Evolutionary conservation across 2,888 invertebrate species (phyloP).

Genomic region (Aphidius colemani): DNA sequence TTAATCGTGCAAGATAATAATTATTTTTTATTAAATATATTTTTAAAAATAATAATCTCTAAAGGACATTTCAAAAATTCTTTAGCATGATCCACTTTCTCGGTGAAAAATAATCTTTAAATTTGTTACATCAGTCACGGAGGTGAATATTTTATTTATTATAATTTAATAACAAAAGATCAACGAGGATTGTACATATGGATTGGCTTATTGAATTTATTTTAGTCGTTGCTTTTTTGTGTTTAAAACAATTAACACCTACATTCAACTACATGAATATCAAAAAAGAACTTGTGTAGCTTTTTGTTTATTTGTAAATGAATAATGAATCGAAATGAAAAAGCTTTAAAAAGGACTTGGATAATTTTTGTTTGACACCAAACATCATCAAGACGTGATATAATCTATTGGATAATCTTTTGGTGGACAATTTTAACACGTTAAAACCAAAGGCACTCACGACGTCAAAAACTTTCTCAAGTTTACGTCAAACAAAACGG

Average conservation of each 20-base stretch:
- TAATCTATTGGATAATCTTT: neutral
- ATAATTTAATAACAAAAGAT: neutral
- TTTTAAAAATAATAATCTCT: neutral
- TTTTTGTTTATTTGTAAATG: neutral
- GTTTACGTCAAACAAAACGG: slow-evolving; percentile 3
- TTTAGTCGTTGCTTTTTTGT: no score
- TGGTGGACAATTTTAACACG: neutral
- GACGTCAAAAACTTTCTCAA: slow-evolving; percentile 36
- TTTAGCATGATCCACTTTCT: slow-evolving; percentile 21
- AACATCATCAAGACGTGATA: slow-evolving; percentile 2
- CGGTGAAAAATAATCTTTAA: slow-evolving; percentile 6
- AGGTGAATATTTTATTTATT: neutral
- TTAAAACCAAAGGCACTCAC: slow-evolving; percentile 27
- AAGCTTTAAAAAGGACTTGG: no score
- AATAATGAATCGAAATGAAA: no score
- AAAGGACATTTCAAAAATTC: slow-evolving; percentile 15
- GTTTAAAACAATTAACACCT: neutral
- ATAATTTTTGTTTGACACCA: no score
- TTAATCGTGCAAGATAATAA: slow-evolving; percentile 8
- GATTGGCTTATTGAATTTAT: no score
- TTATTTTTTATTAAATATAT: neutral
- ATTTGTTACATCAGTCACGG: slow-evolving; percentile 16
- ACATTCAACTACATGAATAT: neutral
- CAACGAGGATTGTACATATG: neutral
- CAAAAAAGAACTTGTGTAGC: neutral